These are phyloP conservation scores for Speoplatyrhinus poulsoni DNA, from an alignment of 2,113 vertebrate genomes.

Conservation along the genomic window DNA sequence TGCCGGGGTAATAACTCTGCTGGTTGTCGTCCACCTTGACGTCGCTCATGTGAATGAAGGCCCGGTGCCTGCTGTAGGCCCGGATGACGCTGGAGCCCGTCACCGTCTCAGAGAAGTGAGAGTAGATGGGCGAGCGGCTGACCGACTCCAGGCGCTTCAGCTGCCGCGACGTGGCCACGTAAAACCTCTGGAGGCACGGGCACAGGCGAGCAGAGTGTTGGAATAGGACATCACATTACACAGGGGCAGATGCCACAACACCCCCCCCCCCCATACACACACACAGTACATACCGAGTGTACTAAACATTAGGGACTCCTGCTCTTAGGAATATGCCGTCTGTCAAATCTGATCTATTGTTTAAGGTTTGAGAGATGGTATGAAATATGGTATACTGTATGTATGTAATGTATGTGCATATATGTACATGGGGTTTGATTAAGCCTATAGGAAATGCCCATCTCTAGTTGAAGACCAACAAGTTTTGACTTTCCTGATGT, in stretches of 20 bases:
- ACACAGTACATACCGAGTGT: background rate
- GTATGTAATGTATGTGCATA: too few species aligned
- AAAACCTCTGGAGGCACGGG: slow-evolving; percentile 85
- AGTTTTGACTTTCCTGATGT: too few species aligned
- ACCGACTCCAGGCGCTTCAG: slow-evolving; percentile 94
- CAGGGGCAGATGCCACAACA: slow-evolving; percentile 2
- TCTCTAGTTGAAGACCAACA: too few species aligned
- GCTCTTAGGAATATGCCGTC: too few species aligned
- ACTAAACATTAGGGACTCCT: too few species aligned
- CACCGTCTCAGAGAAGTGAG: slow-evolving; percentile 95
- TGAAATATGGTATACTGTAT: too few species aligned
- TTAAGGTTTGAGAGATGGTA: too few species aligned
- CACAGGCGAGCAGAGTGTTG: background rate
- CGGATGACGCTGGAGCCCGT: slow-evolving; percentile 90
- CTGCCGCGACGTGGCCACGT: slow-evolving; percentile 92
- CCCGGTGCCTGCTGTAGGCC: slow-evolving; percentile 81
- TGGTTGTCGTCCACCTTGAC: slow-evolving; percentile 88
- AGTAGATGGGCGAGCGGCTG: slow-evolving; percentile 95
- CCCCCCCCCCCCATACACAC: background rate
- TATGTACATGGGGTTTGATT: too few species aligned
- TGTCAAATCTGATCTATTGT: too few species aligned
- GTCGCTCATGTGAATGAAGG: slow-evolving; percentile 84
- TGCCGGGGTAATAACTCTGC: slow-evolving; percentile 87
- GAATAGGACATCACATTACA: background rate
- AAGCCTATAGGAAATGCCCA: too few species aligned